Base-by-base conservation (phyloP, 2,888 invertebrate genomes). In the Drosophila percnosoma region DNA sequence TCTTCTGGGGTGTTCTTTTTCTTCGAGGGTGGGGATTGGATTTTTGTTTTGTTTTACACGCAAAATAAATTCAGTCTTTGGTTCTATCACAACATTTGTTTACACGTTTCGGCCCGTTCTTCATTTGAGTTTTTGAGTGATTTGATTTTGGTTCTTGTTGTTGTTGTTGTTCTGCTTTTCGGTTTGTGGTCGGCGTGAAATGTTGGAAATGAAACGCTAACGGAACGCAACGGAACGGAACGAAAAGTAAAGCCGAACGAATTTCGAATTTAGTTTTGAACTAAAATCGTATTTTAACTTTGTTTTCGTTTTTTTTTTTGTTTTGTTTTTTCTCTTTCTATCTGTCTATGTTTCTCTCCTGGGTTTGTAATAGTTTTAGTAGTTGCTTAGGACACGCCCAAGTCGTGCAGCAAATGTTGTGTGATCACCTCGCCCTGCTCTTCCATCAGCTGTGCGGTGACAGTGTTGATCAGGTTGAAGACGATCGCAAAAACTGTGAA, bases 401-500 rank as follows among this genome's bases (percentile, higher is more conserved):
- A 91, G 90, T 93, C 93, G 91, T 92, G 93, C 88, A 93, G 90
- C 90, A 93, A 92, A 90, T 93, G 92, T 90, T 92, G 92, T 88
- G 91, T 92, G 57, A 92, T 90, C 85, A 91, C 92, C 91, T 92
- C 93, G 77, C 93, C 92, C 85, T 93, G 91, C 80, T 93, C 93
- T 87, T 93, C 93, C 80, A 93, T 91, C 79, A 91, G 86, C 84
- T 93, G 93, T 66, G 92, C 93, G 60, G 92, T 91, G 65, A 92
- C 91, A 73, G 95, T 96, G 92, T 97, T 97, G 69, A 92, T 87
- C 59, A 92, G 80, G 94, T 99, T 99, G 95, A 98, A 99, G 71
- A 98, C 96, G 73, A 99, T 95, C 62, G 98, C 98, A 94, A 98
- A 98, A 67, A 98, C 95, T 55, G 97, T 98, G 94, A 98, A 98